Conservation (phyloP, 35 echinoderm and acorn worm species). For the Amphiura filiformis region DNA sequence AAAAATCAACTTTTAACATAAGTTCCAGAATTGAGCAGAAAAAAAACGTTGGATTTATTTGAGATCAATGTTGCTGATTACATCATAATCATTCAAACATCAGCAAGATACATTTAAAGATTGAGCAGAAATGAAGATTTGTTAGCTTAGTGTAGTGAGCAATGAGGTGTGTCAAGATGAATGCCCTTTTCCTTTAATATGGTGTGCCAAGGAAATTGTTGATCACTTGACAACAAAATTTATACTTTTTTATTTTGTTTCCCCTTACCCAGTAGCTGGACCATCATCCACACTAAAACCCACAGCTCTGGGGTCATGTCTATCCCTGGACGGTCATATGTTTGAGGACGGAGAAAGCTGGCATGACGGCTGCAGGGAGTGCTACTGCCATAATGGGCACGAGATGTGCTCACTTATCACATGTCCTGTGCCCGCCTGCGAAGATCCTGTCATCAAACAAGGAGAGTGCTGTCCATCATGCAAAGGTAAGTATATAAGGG, state of each 20-base stretch:
- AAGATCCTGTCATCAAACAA: slow-evolving; percentile 62
- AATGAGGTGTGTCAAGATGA: too few relatives aligned
- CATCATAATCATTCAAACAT: too few relatives aligned
- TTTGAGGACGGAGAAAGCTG: slow-evolving; percentile 92
- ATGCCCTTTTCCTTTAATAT: too few relatives aligned
- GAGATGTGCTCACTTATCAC: slow-evolving; percentile 97
- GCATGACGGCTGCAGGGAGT: slow-evolving; percentile 95
- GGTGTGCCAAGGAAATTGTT: too few relatives aligned
- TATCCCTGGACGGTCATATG: slow-evolving; percentile 18
- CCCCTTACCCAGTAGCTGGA: not conserved
- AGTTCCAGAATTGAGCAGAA: too few relatives aligned
- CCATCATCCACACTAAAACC: not conserved
- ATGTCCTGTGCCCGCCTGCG: slow-evolving; percentile 75
- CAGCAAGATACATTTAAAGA: too few relatives aligned
- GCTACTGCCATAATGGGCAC: slow-evolving; percentile 91
- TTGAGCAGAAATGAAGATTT: too few relatives aligned
- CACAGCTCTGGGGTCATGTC: slow-evolving; percentile 47
- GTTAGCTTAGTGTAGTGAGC: too few relatives aligned
- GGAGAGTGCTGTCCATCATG: slow-evolving; percentile 93
- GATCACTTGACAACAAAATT: too few relatives aligned
- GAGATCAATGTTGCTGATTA: too few relatives aligned
- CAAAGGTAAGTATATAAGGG: slow-evolving; percentile 60
- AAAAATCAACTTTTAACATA: too few relatives aligned
- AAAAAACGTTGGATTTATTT: too few relatives aligned
- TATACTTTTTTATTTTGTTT: not conserved